Conservation (phyloP, 2,888 invertebrate genomes). For the Drosophila tripunctata region DNA sequence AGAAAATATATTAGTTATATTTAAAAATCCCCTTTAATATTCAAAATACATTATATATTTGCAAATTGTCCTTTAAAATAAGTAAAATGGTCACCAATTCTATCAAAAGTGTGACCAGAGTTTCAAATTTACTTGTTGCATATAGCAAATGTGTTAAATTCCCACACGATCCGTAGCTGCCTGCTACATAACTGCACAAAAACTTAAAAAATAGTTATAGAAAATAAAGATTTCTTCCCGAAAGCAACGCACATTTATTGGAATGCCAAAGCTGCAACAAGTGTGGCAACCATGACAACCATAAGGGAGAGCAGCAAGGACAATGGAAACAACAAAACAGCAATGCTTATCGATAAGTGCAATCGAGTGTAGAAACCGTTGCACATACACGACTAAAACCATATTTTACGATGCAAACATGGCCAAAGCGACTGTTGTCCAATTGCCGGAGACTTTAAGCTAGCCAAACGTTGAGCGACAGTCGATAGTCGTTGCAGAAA, state of each 20-base stretch:
- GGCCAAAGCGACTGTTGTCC: constrained; percentile 37
- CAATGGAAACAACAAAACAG: no score
- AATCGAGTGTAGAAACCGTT: constrained; percentile 29
- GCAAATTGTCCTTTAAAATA: no score
- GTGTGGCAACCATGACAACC: constrained; percentile 45
- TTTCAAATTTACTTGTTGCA: neutral
- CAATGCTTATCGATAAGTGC: constrained; percentile 42
- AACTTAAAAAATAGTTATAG: no score
- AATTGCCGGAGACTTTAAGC: constrained; percentile 31
- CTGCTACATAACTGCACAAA: constrained; percentile 13
- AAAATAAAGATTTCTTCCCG: no score
- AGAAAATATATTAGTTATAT: no score
- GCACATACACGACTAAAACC: constrained; percentile 49
- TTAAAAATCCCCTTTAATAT: no score
- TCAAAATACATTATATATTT: no score
- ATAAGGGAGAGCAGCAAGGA: constrained; percentile 1
- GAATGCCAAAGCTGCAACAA: constrained; percentile 45
- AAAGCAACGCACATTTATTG: neutral
- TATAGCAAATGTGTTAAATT: neutral
- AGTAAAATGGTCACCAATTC: neutral
- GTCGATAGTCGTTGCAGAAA: neutral
- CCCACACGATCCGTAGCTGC: constrained; percentile 22
- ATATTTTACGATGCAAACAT: constrained; percentile 71
- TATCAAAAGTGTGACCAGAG: neutral
- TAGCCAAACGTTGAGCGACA: neutral